Evolutionary conservation across 2,888 invertebrate species (phyloP).

Genomic region (Stomorhina lunata): DNA sequence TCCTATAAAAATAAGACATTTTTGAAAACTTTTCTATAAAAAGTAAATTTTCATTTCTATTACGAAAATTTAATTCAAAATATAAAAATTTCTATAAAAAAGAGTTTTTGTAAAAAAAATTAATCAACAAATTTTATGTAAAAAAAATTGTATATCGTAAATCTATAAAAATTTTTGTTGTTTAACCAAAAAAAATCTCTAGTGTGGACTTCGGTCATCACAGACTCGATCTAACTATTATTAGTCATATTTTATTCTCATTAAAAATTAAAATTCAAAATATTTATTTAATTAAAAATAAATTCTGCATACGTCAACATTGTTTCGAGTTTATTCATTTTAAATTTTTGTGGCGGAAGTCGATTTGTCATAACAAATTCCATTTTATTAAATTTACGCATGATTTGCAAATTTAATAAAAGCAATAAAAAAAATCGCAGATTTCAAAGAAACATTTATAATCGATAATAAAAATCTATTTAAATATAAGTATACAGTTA

Average conservation of each 20-base stretch:
- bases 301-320: conserved; percentile 3
- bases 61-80: too few species aligned
- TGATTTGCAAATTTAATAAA: conserved; percentile 23
- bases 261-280: background rate
- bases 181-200: too few species aligned
- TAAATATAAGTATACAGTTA: background rate
- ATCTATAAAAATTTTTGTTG: too few species aligned
- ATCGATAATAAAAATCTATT: background rate
- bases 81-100: too few species aligned
- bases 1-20: too few species aligned
- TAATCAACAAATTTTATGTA: too few species aligned
- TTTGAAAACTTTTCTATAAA: too few species aligned
- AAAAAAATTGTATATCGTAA: too few species aligned
- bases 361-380: background rate
- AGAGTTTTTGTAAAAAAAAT: too few species aligned
- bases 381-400: conserved; percentile 36
- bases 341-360: conserved; percentile 24
- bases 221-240: background rate
- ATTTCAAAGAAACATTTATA: background rate
- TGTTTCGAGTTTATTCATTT: background rate
- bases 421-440: background rate
- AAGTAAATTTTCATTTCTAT: too few species aligned
- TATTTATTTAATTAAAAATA: background rate
- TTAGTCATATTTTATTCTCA: background rate
- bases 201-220: background rate